Conservation (phyloP, 1,140 invertebrate genomes). For the Drosophila repletoides region DNA sequence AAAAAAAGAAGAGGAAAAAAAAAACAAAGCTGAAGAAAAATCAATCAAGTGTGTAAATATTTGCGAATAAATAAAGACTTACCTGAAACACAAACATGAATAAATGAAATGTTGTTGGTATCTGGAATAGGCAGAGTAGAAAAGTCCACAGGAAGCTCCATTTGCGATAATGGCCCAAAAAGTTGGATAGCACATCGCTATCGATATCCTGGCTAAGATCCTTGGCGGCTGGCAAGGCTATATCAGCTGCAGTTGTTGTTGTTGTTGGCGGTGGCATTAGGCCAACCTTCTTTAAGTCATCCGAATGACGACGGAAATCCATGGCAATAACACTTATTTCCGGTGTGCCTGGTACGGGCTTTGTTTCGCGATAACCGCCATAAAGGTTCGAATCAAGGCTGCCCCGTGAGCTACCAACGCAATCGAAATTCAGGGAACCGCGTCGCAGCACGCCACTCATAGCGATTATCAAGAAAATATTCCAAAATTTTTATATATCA, state of each 20-base stretch:
- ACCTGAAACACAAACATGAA: conserved; percentile 82
- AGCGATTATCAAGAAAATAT: conserved; percentile 12
- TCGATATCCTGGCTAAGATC: conserved; percentile 82
- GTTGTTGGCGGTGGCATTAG: neutral
- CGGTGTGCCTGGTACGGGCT: conserved; percentile 67
- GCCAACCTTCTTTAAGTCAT: conserved; percentile 70
- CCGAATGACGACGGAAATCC: conserved; percentile 75
- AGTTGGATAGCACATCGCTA: conserved; percentile 85
- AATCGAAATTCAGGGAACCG: conserved; percentile 75
- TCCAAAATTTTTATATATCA: conserved; percentile 8
- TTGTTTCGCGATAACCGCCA: conserved; percentile 73
- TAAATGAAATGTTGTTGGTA: conserved; percentile 80
- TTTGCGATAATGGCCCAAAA: conserved; percentile 87
- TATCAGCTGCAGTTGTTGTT: neutral
- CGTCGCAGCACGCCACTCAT: conserved; percentile 79
- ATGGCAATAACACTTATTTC: conserved; percentile 80
- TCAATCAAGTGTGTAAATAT: conserved; percentile 70
- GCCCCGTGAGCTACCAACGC: conserved; percentile 54
- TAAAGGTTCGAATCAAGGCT: conserved; percentile 77
- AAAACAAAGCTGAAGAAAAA: conserved; percentile 14
- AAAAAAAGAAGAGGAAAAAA: neutral
- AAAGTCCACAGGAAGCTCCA: conserved; percentile 89
- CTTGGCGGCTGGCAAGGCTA: too few species aligned
- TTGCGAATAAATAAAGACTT: conserved; percentile 58
- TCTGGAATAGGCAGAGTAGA: conserved; percentile 85